phyloP scores from a whole-genome alignment of 1,140 invertebrate genomes.

The Drosophila persimilis region DNA sequence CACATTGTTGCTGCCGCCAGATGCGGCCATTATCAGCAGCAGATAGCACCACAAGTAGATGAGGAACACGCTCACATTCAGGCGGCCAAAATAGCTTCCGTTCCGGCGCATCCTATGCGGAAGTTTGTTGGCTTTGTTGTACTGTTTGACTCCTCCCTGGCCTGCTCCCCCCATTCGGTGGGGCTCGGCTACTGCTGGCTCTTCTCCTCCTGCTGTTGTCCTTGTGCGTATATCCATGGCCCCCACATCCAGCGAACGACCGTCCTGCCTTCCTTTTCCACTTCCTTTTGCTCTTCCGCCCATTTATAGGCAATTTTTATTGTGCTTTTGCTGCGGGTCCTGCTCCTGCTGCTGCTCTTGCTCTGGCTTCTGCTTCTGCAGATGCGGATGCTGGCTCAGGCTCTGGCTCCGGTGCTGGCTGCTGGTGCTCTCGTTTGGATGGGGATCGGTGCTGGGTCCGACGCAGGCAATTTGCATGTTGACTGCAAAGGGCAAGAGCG shows the following conservation, averaged over 20 bases:
- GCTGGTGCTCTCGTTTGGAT: conserved; percentile 25
- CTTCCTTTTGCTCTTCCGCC: conserved; percentile 50
- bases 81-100: conserved; percentile 80
- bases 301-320: conserved; percentile 80
- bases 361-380: neutral
- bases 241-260: conserved; percentile 7
- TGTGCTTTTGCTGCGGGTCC: conserved; percentile 41
- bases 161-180: neutral
- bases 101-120: conserved; percentile 71
- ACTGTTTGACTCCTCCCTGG: neutral
- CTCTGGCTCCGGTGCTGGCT: conserved; percentile 16
- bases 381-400: conserved; percentile 7
- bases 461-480: conserved; percentile 72
- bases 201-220: conserved; percentile 32
- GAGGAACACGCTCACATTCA: conserved; percentile 76
- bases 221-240: conserved; percentile 44
- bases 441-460: conserved; percentile 35
- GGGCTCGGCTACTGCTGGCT: neutral
- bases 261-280: conserved; percentile 4
- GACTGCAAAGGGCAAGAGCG: conserved; percentile 68
- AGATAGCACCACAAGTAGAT: conserved; percentile 82
- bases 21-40: conserved; percentile 79
- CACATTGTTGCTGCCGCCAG: conserved; percentile 73
- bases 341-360: neutral
- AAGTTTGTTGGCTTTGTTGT: conserved; percentile 69